A percentile compares a stretch with the other conserved stretches of the same genome.
Conservation (phyloP, 1,140 invertebrate species). For the Hormaphis cornu region DNA sequence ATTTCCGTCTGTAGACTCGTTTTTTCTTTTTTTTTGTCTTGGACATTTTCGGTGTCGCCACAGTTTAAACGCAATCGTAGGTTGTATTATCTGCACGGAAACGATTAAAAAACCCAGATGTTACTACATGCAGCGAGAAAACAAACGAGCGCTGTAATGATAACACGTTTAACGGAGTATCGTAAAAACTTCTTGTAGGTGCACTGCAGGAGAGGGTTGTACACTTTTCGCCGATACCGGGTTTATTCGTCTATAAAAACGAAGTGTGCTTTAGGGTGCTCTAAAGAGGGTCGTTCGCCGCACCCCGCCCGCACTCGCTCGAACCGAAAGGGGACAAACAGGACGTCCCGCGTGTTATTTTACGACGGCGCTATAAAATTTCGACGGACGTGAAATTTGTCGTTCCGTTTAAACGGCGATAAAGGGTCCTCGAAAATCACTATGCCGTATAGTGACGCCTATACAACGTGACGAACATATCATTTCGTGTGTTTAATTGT, state of each 20-base stretch:
- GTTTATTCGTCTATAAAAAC: constrained; percentile 26
- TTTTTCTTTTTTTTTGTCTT: no score
- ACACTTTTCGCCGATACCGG: not conserved
- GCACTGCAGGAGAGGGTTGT: not conserved
- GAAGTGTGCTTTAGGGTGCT: constrained; percentile 2
- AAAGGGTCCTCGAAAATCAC: no score
- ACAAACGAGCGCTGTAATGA: no score
- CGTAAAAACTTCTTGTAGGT: not conserved
- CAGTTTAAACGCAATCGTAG: no score
- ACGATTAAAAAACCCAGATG: no score
- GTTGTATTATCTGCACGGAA: no score
- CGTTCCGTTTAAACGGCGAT: not conserved
- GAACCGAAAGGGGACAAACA: not conserved
- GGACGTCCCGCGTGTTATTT: not conserved
- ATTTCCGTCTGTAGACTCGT: no score
- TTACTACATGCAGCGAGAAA: no score
- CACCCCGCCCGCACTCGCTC: not conserved
- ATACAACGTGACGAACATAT: no score
- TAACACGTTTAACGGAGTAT: not conserved
- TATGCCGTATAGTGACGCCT: no score
- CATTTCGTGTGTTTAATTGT: no score
- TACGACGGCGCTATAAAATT: not conserved
- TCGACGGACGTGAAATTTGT: not conserved
- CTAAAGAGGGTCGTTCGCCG: not conserved
- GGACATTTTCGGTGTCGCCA: no score